Conservation (phyloP, 2,113 vertebrate species). For the Lamprotornis superbus region DNA sequence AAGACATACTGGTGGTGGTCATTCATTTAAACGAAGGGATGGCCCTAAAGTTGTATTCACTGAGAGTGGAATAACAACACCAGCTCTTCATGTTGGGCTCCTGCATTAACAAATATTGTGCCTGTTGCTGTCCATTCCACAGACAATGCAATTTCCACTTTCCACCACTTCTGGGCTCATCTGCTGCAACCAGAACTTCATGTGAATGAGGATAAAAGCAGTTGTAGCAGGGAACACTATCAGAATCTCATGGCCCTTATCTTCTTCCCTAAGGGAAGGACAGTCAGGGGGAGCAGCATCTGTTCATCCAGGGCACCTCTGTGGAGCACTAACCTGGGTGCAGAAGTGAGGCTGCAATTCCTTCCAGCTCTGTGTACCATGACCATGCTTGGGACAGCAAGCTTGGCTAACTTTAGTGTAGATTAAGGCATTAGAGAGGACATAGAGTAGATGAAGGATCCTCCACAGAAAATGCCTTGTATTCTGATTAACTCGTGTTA, state of each 20-base stretch:
- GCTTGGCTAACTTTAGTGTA: too few relatives aligned
- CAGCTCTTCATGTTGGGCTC: not conserved
- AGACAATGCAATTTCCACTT: not conserved
- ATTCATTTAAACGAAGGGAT: accelerated
- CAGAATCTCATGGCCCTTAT: not conserved
- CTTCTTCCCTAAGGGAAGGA: not conserved
- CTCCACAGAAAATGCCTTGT: not conserved
- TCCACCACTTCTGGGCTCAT: not conserved
- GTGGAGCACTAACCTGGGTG: not conserved
- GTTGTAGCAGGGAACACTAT: not conserved
- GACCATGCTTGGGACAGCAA: not conserved
- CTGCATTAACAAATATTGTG: not conserved
- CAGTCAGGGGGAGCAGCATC: not conserved
- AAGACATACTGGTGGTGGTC: too few relatives aligned
- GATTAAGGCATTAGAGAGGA: not conserved
- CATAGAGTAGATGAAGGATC: not conserved
- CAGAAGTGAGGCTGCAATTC: not conserved
- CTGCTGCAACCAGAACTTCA: not conserved
- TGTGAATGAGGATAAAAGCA: not conserved
- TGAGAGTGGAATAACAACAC: not conserved
- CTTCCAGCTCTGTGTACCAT: not conserved
- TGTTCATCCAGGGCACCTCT: not conserved
- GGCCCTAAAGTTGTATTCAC: not conserved
- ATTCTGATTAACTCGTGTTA: not conserved
- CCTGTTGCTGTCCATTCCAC: not conserved